A percentile compares a stretch with the other conserved stretches of the same genome.
These are phyloP conservation scores for Megathymus violae DNA, from an alignment of 1,140 invertebrate species.

Conservation along the genomic window DNA sequence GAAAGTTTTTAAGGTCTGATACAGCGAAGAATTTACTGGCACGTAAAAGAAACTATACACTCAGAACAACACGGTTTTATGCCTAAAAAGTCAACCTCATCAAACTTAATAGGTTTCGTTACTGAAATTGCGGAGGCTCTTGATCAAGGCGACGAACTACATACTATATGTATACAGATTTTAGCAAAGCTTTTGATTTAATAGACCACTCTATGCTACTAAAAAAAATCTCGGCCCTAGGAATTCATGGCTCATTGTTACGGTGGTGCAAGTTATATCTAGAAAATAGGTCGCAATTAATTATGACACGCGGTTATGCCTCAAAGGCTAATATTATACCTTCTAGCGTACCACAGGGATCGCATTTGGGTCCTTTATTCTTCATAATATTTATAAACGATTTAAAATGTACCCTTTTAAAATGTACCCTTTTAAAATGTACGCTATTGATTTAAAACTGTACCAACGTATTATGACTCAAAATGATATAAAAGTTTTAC, in stretches of 20 bases:
- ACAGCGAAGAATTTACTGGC: conserved; percentile 15
- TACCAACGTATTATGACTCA: not conserved
- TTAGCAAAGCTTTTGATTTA: not conserved
- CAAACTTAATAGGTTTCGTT: conserved; percentile 23
- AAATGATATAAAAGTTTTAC: not conserved
- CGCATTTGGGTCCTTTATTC: not conserved
- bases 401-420: too few species aligned
- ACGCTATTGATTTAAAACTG: not conserved
- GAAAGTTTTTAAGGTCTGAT: conserved; percentile 15
- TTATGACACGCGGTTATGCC: conserved; percentile 10
- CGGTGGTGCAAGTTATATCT: not conserved
- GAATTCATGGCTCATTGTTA: conserved; percentile 15
- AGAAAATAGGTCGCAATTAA: not conserved
- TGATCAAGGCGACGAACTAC: conserved; percentile 11
- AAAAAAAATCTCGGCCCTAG: conserved; percentile 9
- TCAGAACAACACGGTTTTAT: conserved; percentile 26
- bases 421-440: not conserved
- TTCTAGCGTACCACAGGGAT: not conserved
- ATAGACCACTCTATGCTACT: conserved; percentile 22
- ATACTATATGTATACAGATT: conserved; percentile 3
- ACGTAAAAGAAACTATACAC: not conserved
- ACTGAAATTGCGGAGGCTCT: not conserved
- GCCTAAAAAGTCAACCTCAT: conserved; percentile 21
- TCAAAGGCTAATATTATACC: not conserved
- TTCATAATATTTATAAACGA: not conserved